Evolutionary conservation across 2,113 vertebrate species (phyloP), one percentile per base, ranked within the genome.

Genomic region (Aix galericulata): DNA sequence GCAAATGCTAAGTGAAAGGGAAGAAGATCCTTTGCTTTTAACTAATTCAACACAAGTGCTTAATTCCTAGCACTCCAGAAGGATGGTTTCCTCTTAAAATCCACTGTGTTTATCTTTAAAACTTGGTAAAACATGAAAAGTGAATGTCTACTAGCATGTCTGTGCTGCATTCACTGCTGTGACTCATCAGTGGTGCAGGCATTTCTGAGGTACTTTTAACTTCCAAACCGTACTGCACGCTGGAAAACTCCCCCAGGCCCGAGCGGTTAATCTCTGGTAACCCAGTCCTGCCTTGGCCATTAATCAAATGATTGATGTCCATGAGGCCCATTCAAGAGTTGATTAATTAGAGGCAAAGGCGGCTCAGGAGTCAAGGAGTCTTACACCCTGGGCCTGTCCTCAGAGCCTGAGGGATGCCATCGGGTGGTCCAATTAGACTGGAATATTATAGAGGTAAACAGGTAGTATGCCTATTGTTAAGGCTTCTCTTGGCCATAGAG

Each of bases 31-130:
- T 67, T 71, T 64, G 23, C 69, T 87, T 91, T 91, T 82, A 90
- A 77, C 40, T 29, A 58, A 68, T 82, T 84, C 82, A 85, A 58
- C 17, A 58, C 21, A 17, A 82, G 20, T 36, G 6, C 58, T 68
- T 75, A 44, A 68, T 72, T 95, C 38, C 38, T 68, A 31, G 53
- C 62, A 26, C 62, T 94, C 50, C 81, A 91, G 63, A 89, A 69
- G 17, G 38, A 31, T 36, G 46, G 76, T 78, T 89, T 44, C 50
- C 48, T 85, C 71, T 83, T 72, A 79, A 82, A 89, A 80, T 38
- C 48, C 67, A 48, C 36, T 32, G 25, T 26, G 52, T 83, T 89
- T 77, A 78, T 23, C 76, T 88, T 82, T 69, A 55, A 87, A 91
- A 84, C 26, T 29, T 89, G 78, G 62, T 46, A 64, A 86, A 93